Conservation (phyloP, 2,888 invertebrate genomes). For the Mythimna ferrago region DNA sequence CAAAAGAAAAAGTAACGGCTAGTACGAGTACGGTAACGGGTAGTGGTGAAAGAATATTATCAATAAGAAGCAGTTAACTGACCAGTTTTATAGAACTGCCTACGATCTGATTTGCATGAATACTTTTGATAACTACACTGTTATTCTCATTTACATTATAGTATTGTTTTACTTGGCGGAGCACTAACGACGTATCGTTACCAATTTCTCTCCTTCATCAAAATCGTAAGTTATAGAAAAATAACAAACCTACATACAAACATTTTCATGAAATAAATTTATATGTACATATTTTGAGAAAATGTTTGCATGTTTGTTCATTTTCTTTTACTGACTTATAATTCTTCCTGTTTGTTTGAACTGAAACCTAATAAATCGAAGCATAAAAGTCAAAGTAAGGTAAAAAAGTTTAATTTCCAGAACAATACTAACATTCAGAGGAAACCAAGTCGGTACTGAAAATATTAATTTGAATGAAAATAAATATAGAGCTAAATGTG, state of each 20-base stretch:
- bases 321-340: constrained; percentile 1
- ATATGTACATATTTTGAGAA: background rate
- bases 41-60: constrained; percentile 7
- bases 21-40: background rate
- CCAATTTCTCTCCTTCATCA: no score
- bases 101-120: background rate
- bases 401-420: constrained; percentile 25
- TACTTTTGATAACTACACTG: background rate
- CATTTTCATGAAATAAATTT: background rate
- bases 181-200: background rate
- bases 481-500: background rate
- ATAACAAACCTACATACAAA: background rate
- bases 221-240: background rate
- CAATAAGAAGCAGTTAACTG: background rate
- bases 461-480: constrained; percentile 12
- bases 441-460: constrained; percentile 6
- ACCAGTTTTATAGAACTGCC: background rate
- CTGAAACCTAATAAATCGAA: constrained; percentile 35
- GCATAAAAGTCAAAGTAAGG: background rate
- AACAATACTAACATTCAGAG: constrained; percentile 14
- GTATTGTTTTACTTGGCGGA: background rate
- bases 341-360: constrained; percentile 17
- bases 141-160: no score
- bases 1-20: constrained; percentile 18
- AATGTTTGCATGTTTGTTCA: background rate